Base-by-base conservation (phyloP, 2,888 invertebrate genomes). In the Leptinotarsa haldemani region DNA sequence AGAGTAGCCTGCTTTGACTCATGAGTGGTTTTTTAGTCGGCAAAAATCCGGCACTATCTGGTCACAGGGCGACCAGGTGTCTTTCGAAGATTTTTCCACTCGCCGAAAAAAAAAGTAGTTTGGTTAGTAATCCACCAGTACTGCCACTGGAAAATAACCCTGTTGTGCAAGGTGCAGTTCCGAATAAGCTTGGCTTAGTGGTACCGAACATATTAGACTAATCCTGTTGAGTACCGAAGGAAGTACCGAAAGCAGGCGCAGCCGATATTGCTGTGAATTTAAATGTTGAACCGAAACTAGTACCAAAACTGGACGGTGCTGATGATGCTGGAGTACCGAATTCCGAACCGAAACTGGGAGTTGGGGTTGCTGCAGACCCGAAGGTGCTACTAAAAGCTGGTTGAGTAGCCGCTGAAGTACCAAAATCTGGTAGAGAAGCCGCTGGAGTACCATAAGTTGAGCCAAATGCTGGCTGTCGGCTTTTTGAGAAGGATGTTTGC, bases 171-270 rank as follows among this genome's bases (percentile, higher is more conserved):
- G 83, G 80, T 46, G 77, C 74, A 50, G 77, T 71, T 1, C 87
- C 80, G 76, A 84, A 84, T 25, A 84, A 77, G 68, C 78, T 78
- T 3, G 77, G 70, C 3, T 79, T 69, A 4, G 78, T 70, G 70
- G 74, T 71, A 18, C 91, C 90, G 85, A 91, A 91, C 46, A 91
- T 84, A 20, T 90, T 88, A 0, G 91, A 78, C 74, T 82, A 80
- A 20, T 78, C 68, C 15, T 73, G 70, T 63, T 77, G 77, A 2
- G 74, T 71, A 20, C 91, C 90, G 85, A 74, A 74, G 47, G 76
- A 70, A 65, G 71, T 74, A 7, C 75, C 75, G 9, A 76, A 74
- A 1, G 71, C 50, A 0, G 74, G 56, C 20, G 68, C 64, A 18
- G 69, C 72, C 13, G 63, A 69, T 13, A 65, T 25, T 4, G 65